Conservation (phyloP, 2,888 invertebrate species). For the Drosophila helvetica region DNA sequence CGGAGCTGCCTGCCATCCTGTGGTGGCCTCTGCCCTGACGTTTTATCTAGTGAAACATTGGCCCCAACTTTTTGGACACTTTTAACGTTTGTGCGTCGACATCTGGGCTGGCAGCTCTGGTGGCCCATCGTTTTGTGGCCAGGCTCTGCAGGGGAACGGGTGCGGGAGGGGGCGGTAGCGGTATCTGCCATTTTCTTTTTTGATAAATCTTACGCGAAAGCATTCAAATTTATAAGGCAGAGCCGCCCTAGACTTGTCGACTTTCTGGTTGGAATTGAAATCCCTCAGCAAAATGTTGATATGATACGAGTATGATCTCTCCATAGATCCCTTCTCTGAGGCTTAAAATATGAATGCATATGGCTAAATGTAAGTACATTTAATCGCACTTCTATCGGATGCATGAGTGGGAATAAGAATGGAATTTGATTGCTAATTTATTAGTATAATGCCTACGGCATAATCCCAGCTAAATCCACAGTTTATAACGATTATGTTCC, state of each 20-base stretch:
- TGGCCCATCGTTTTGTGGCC: background rate
- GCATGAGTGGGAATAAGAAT: background rate
- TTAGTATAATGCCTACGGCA: background rate
- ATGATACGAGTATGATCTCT: background rate
- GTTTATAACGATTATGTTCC: background rate
- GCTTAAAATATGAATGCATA: background rate
- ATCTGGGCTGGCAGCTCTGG: conserved; percentile 34
- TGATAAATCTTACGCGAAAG: conserved; percentile 34
- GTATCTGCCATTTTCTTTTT: conserved; percentile 3
- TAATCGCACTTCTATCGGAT: too few relatives aligned
- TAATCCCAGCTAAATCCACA: background rate
- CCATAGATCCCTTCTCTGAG: background rate
- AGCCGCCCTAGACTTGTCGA: background rate
- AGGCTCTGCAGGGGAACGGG: too few relatives aligned
- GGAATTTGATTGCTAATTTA: background rate
- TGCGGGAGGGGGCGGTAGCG: background rate
- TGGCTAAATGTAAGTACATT: background rate
- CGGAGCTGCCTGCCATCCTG: background rate
- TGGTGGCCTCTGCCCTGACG: conserved; percentile 48
- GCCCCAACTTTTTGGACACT: conserved; percentile 55
- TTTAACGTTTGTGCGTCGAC: conserved; percentile 40
- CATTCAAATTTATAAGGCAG: conserved; percentile 30
- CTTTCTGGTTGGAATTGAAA: background rate
- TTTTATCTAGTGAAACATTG: conserved; percentile 74
- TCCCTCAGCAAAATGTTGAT: background rate